Percentiles rank a stretch among this genome's conserved stretches.
phyloP scores from a whole-genome alignment of 2,888 invertebrate genomes.

The Drosophila setosimentum region DNA sequence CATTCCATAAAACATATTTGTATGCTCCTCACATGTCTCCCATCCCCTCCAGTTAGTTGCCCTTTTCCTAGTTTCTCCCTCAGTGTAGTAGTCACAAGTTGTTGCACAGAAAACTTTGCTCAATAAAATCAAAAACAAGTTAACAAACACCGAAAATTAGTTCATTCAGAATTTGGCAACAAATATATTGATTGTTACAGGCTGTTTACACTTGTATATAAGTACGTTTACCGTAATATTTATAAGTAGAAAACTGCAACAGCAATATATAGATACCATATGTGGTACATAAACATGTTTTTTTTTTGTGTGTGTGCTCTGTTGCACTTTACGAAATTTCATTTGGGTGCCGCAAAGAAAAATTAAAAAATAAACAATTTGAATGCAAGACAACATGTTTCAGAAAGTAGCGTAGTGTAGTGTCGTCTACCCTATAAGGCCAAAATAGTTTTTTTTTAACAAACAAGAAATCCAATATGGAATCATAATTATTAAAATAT shows the following conservation, averaged over 20 bases:
- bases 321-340: conserved; percentile 26
- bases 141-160: conserved; percentile 50
- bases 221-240: conserved; percentile 45
- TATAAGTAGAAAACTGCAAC: conserved; percentile 58
- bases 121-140: conserved; percentile 33
- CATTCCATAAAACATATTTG: conserved; percentile 46
- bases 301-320: conserved; percentile 37
- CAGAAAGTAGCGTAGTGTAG: conserved; percentile 56
- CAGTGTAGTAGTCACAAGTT: conserved; percentile 18
- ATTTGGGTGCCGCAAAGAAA: conserved; percentile 20
- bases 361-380: conserved; percentile 1
- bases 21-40: conserved; percentile 1
- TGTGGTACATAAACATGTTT: conserved; percentile 2
- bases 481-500: conserved; percentile 37
- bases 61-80: not conserved
- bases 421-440: conserved; percentile 66
- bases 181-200: conserved; percentile 39
- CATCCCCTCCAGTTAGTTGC: not conserved
- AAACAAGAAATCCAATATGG: conserved; percentile 56
- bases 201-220: conserved; percentile 60
- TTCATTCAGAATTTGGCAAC: conserved; percentile 37
- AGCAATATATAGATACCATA: conserved; percentile 22
- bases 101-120: conserved; percentile 36
- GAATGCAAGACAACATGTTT: conserved; percentile 36
- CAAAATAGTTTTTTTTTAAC: conserved; percentile 75